phyloP scores from a whole-genome alignment of 2,888 invertebrate genomes.

The Nomada fucata region DNA sequence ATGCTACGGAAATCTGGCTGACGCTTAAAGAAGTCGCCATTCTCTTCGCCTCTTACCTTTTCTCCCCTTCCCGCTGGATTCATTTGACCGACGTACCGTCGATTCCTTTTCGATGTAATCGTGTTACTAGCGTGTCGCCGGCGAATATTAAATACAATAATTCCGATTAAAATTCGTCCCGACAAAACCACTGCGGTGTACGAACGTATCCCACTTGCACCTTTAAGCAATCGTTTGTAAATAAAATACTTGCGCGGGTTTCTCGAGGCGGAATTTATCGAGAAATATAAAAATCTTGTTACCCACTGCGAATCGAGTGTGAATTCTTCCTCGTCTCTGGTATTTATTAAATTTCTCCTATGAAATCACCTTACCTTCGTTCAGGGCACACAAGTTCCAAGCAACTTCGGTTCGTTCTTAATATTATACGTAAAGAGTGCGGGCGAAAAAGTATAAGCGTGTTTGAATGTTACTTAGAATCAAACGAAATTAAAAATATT shows the following conservation, averaged over 20 bases:
- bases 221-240: background rate
- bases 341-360: no score
- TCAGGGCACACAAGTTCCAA: no score
- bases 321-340: no score
- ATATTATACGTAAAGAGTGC: no score
- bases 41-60: background rate
- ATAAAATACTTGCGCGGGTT: background rate
- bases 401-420: no score
- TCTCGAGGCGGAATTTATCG: background rate
- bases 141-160: background rate
- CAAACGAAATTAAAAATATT: no score
- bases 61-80: background rate
- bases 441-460: no score
- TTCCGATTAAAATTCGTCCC: background rate
- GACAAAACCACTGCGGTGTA: no score
- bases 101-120: background rate
- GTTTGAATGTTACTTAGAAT: no score
- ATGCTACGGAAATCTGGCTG: constrained; percentile 26
- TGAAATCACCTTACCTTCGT: no score
- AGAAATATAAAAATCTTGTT: no score
- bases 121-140: background rate
- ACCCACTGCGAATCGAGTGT: no score
- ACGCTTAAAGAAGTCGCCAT: constrained; percentile 26
- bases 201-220: background rate
- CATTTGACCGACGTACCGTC: constrained; percentile 2